A percentile compares a stretch with the other conserved stretches of the same genome.
These are phyloP conservation scores for Clepsis dumicolana DNA, from an alignment of 2,888 invertebrate species.

Conservation along the genomic window DNA sequence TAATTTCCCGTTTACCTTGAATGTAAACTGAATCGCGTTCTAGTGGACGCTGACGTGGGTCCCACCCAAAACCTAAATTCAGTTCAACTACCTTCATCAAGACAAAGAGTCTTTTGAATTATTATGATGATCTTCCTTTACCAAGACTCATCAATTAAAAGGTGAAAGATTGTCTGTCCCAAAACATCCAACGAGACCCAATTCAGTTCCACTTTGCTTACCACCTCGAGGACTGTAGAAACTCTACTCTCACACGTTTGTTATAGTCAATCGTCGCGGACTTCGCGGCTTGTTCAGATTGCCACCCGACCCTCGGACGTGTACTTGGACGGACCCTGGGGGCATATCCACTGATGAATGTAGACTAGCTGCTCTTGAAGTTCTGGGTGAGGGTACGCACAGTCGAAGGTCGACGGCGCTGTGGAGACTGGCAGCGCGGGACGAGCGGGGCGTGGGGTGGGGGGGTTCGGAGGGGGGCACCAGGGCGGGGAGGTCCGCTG, in stretches of 20 bases:
- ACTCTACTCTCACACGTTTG: conserved; percentile 45
- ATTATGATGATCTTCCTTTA: too few relatives aligned
- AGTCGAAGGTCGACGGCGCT: conserved; percentile 77
- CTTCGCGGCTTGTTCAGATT: conserved; percentile 75
- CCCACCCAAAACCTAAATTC: background rate
- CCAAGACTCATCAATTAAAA: too few relatives aligned
- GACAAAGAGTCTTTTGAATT: too few relatives aligned
- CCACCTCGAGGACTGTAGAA: conserved; percentile 32
- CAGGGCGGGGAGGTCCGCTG: conserved; percentile 93
- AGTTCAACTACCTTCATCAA: background rate
- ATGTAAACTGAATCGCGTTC: background rate
- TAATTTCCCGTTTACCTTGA: too few relatives aligned
- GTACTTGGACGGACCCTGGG: conserved; percentile 74
- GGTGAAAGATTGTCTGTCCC: too few relatives aligned
- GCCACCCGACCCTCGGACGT: conserved; percentile 71
- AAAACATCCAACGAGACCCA: too few relatives aligned
- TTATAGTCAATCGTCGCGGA: conserved; percentile 72
- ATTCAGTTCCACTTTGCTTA: conserved; percentile 19
- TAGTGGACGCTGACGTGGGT: background rate
- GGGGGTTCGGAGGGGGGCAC: conserved; percentile 81
- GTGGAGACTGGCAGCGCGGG: conserved; percentile 78
- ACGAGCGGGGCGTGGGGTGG: conserved; percentile 71
- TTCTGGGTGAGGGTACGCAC: conserved; percentile 71
- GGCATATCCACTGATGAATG: conserved; percentile 77
- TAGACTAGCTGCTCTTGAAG: conserved; percentile 76